phyloP scores from a whole-genome alignment of 1,140 invertebrate genomes.

The Drosophila lini region DNA sequence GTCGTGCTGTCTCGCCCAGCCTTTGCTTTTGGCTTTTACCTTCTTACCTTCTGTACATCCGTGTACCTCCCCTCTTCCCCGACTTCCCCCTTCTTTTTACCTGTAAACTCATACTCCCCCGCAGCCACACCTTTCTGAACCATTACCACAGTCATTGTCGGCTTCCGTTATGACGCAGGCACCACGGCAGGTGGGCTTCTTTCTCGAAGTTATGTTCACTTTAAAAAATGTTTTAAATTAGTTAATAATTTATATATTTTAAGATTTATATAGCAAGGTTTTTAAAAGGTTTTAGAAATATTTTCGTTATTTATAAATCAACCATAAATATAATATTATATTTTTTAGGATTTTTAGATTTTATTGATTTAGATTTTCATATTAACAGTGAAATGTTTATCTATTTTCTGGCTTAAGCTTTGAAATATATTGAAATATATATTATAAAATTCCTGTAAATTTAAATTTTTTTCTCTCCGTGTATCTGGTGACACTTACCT shows the following conservation, averaged over 20 bases:
- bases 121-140: constrained; percentile 1
- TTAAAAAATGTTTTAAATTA: neutral
- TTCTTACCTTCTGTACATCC: neutral
- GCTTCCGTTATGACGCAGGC: constrained; percentile 57
- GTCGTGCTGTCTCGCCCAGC: constrained; percentile 22
- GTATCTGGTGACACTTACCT: constrained; percentile 20
- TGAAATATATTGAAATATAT: no score
- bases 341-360: no score
- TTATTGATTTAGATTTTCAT: no score
- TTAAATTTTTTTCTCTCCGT: constrained; percentile 5
- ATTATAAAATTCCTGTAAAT: no score
- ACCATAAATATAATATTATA: neutral
- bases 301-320: neutral
- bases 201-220: neutral
- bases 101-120: neutral
- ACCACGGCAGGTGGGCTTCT: constrained; percentile 6
- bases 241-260: neutral
- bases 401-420: no score
- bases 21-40: constrained; percentile 25
- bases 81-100: neutral
- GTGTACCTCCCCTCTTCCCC: neutral
- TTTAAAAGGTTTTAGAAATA: neutral
- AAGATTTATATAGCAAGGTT: no score
- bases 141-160: constrained; percentile 35
- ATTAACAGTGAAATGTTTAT: no score